Evolutionary conservation across 2,888 invertebrate genomes (phyloP).

Genomic region (Poecilobothrus nobilitatus): DNA sequence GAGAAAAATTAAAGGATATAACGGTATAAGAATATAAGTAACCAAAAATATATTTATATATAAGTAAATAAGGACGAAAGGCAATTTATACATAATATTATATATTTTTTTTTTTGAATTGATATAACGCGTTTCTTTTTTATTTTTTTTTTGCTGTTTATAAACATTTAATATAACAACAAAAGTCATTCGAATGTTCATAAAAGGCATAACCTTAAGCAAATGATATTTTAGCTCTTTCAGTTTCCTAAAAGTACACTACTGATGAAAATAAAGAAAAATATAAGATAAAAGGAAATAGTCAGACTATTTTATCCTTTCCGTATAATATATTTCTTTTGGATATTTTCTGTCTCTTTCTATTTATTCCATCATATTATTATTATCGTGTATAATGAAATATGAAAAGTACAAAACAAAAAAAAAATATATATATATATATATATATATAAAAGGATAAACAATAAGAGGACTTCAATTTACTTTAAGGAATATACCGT

Average conservation of each 20-base stretch:
- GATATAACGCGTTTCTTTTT: background rate
- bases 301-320: background rate
- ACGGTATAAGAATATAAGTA: no score
- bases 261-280: background rate
- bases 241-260: background rate
- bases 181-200: background rate
- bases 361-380: no score
- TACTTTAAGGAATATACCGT: background rate
- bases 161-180: background rate
- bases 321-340: no score
- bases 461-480: background rate
- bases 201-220: background rate
- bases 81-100: background rate
- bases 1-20: no score
- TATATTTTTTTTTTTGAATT: background rate
- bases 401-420: no score
- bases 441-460: background rate
- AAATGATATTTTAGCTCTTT: background rate
- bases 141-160: background rate
- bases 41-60: background rate
- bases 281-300: background rate
- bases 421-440: no score
- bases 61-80: background rate
- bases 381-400: no score
- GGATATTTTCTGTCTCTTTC: no score